A percentile compares a stretch with the other conserved stretches of the same genome.
phyloP scores from a whole-genome alignment of 2,888 invertebrate genomes.

The Chalcis sispes region DNA sequence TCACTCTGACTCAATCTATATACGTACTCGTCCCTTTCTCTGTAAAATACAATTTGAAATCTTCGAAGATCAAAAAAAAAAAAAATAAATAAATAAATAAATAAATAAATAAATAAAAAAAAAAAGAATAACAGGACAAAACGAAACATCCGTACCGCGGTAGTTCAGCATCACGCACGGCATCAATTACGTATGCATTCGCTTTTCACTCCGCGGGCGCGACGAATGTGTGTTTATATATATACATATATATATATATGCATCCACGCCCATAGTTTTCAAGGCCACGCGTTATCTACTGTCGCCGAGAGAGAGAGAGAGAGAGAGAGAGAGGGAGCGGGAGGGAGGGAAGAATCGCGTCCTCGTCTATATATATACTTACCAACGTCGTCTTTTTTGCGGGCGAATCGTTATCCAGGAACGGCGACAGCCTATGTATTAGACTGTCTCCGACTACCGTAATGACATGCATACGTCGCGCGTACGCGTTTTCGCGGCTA shows the following conservation, averaged over 20 bases:
- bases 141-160: neutral
- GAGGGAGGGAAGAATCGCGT: too few species aligned
- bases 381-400: too few species aligned
- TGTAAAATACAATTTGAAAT: too few species aligned
- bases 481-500: neutral
- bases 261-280: conserved; percentile 23
- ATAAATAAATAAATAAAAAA: neutral
- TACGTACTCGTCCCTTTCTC: neutral
- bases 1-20: neutral
- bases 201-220: conserved; percentile 11
- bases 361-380: too few species aligned
- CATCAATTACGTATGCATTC: conserved; percentile 48
- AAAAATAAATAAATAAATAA: neutral
- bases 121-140: neutral
- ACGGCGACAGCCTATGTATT: too few species aligned
- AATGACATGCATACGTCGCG: too few species aligned
- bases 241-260: neutral
- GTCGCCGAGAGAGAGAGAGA: too few species aligned
- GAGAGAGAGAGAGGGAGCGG: too few species aligned
- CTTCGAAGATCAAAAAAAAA: too few species aligned
- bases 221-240: conserved; percentile 8
- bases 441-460: conserved; percentile 44
- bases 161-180: conserved; percentile 16
- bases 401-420: too few species aligned
- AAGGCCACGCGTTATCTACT: conserved; percentile 30